Percentiles rank a stretch among this genome's conserved stretches.
Conservation (phyloP, 2,888 invertebrate genomes). For the Colletes collaris region DNA sequence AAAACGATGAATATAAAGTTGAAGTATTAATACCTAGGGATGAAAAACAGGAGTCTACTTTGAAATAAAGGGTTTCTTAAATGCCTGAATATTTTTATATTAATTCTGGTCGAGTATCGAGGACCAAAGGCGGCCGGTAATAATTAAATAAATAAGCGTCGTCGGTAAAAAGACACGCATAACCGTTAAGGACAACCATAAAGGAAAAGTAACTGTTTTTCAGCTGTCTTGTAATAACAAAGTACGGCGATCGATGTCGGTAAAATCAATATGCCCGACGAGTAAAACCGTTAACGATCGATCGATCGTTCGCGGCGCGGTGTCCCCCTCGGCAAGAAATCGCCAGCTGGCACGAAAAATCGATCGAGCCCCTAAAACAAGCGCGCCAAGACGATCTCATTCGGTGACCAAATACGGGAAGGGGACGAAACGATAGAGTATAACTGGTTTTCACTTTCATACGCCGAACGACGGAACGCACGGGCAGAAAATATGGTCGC, state of each 20-base stretch:
- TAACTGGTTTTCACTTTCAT: constrained; percentile 71
- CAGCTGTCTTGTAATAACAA: background rate
- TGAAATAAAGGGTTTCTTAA: no score
- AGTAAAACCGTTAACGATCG: constrained; percentile 38
- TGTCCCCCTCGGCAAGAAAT: constrained; percentile 31
- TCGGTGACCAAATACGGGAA: constrained; percentile 65
- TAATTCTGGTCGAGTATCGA: no score
- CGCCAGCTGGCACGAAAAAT: constrained; percentile 44
- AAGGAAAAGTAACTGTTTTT: background rate
- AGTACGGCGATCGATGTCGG: background rate
- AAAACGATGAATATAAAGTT: no score
- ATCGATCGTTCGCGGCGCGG: constrained; percentile 18
- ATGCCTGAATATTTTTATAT: no score
- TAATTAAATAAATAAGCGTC: background rate
- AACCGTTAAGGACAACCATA: background rate
- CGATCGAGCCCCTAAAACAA: constrained; percentile 41
- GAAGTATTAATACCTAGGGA: no score
- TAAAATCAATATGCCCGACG: constrained; percentile 18
- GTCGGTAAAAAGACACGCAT: background rate
- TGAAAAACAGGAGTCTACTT: no score
- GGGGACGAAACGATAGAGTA: constrained; percentile 61
- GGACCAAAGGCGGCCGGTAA: background rate
- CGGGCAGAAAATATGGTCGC: constrained; percentile 56
- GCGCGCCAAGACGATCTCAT: constrained; percentile 47
- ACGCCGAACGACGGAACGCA: constrained; percentile 36